Base-by-base conservation (phyloP, 2,888 invertebrate genomes). In the Drosophila subsilvestris region DNA sequence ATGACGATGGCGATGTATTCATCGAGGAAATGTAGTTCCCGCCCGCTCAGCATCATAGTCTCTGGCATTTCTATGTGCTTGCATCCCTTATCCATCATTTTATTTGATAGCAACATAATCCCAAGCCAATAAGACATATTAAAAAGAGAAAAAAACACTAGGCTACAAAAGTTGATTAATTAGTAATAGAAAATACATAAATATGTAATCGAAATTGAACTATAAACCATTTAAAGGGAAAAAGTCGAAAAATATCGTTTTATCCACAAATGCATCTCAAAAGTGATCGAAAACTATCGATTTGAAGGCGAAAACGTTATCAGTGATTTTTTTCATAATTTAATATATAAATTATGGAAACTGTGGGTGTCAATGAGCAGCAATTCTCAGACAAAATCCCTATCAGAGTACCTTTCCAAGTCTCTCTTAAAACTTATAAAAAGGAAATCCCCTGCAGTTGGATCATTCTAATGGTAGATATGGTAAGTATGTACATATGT, bases 1-100 rank as follows among this genome's bases (percentile, higher is more conserved):
- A 79, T 44, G 75, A 75, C 9, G 71, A 86, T 5, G 78, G 75
- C 17, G 90, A 82, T 55, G 91, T 91, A 44, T 91, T 90, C 44
- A 89, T 91, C 63, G 90, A 90, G 37, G 85, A 85, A 74, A 88
- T 91, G 84, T 81, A 32, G 25, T 44, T 17, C 27, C 8, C 2
- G 9, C 14, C 37, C n/a, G 7, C 14, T 12, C 32, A 10, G 44
- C 56, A 44, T 12, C 1, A 14, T 48, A 57, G 50, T 59, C 27
- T 43, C 20, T 49, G 53, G 42, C 27, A 20, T 57, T 57, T 71
- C 51, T 49, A 70, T 69, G 47, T 57, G 51, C 65, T 57, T 45
- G 44, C 49, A 44, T 29, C 22, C 45, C 29, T 47, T 45, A 56
- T 48, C 49, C 37, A 60, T 55, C 60, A 69, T n/a, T 57, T 53